These are phyloP conservation scores for Trichopoda pennipes DNA, from an alignment of 2,888 invertebrate species.

Conservation along the genomic window DNA sequence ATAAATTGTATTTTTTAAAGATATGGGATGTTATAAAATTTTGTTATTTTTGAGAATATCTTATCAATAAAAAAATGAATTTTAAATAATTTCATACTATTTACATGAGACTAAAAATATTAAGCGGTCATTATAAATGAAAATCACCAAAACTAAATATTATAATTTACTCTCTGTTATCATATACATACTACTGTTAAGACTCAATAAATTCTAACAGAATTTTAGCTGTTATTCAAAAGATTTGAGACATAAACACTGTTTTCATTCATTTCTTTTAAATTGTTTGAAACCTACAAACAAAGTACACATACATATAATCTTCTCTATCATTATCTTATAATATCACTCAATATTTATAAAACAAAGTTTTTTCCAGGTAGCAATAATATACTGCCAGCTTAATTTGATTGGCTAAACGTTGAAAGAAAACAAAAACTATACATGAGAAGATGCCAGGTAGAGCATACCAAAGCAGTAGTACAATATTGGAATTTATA, in stretches of 20 bases:
- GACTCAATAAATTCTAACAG: neutral
- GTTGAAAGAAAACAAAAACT: constrained; percentile 72
- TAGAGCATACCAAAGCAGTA: constrained; percentile 26
- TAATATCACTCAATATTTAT: constrained; percentile 27
- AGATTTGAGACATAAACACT: constrained; percentile 54
- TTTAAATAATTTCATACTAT: too few species aligned
- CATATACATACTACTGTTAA: constrained; percentile 8
- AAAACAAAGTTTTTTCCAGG: constrained; percentile 48
- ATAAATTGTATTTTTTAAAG: too few species aligned
- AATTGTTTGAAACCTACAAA: neutral
- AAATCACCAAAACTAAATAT: neutral
- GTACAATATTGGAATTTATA: constrained; percentile 70
- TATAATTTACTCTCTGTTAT: constrained; percentile 1
- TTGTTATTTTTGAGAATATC: too few species aligned
- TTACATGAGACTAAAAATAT: too few species aligned
- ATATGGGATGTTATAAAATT: too few species aligned
- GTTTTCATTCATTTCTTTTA: constrained; percentile 11
- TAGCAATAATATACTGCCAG: constrained; percentile 58
- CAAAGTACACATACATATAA: constrained; percentile 7
- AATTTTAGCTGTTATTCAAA: constrained; percentile 46
- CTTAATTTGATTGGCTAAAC: constrained; percentile 77
- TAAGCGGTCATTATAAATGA: too few species aligned
- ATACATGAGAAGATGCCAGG: constrained; percentile 8
- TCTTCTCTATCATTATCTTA: constrained; percentile 38
- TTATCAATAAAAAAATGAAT: too few species aligned